Evolutionary conservation across 1,140 invertebrate genomes (phyloP), one percentile per base, ranked within the genome.

Genomic region (Araneus ventricosus): DNA sequence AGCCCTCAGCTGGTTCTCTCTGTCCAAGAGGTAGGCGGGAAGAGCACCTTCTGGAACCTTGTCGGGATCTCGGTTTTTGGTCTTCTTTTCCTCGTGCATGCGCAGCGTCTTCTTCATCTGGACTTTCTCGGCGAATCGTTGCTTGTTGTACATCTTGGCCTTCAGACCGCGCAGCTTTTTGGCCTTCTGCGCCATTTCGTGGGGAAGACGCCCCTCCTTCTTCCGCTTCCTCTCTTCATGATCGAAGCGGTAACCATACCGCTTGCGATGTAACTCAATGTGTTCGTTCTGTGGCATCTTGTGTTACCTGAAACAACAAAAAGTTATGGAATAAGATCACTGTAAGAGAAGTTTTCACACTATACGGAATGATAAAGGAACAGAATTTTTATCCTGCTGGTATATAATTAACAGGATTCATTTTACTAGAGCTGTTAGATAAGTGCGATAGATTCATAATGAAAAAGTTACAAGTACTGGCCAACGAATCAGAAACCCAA

Each of bases 211-310:
- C 17, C 98, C 99, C 95, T 99, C 98, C 94, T 97, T 97, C 95
- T 99, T 99, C 37, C 99, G 96, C 95, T 99, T 99, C 92, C 98
- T 96, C 95, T 99, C 99, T 96, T 99, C 98, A 97, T 99, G 98
- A 96, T 99, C 99, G 87, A 99, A 96, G 86, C 99, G 97, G 93
- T 98, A 97, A 94, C 99, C 99, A 96, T 99, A 97, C 3, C 99
- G 97, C 95, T 99, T 99, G 94, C 98, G 97, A 95, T 99, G 98
- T 86, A 99, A 97, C 95, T 99, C 99, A 96, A 99, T 99, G 96
- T 99, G 99, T 95, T 99, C 99, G 97, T 99, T 99, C 96, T 99
- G 99, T 94, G 99, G 99, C 99, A 99, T 99, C 94, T 52, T 84
- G 37, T 30, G 2, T 52, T 41, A 45, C 41, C 39, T 57, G 39